A percentile compares a stretch with the other conserved stretches of the same genome.
Evolutionary conservation across 2,113 vertebrate species (phyloP).

Genomic region (Sterrhoptilus dennistouni): DNA sequence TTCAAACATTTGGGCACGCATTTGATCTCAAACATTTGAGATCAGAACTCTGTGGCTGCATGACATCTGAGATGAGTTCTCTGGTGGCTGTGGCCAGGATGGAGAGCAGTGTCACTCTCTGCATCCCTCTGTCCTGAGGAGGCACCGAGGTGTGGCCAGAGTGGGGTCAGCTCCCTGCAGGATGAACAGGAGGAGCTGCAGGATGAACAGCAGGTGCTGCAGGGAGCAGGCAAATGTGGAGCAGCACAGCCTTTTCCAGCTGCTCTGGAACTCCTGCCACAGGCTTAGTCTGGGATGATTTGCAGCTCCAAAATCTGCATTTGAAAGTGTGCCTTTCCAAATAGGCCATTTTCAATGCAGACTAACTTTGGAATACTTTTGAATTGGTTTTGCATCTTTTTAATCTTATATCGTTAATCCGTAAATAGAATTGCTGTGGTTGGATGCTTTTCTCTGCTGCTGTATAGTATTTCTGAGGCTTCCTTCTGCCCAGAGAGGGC

Average conservation of each 20-base stretch:
- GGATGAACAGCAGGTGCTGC: neutral
- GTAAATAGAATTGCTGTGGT: neutral
- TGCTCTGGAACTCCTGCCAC: neutral
- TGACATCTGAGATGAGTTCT: neutral
- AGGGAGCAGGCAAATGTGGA: rapidly evolving
- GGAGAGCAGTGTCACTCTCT: rapidly evolving
- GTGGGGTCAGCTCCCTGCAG: rapidly evolving
- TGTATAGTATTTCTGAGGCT: neutral
- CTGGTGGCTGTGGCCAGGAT: neutral
- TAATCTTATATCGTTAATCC: neutral
- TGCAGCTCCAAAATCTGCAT: neutral
- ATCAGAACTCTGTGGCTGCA: neutral
- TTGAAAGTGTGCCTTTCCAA: neutral
- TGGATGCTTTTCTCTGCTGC: neutral
- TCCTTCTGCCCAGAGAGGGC: neutral
- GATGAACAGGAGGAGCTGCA: rapidly evolving
- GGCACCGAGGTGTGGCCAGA: rapidly evolving
- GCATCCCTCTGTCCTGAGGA: neutral
- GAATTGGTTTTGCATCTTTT: neutral
- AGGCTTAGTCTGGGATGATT: neutral
- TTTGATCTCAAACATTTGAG: too few species aligned
- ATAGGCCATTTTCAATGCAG: neutral
- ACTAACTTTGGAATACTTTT: neutral
- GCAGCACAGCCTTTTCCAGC: neutral
- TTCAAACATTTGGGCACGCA: rapidly evolving